phyloP scores from a whole-genome alignment of 2,797 vertebrate genomes.

The Gadopsis bispinosus region DNA sequence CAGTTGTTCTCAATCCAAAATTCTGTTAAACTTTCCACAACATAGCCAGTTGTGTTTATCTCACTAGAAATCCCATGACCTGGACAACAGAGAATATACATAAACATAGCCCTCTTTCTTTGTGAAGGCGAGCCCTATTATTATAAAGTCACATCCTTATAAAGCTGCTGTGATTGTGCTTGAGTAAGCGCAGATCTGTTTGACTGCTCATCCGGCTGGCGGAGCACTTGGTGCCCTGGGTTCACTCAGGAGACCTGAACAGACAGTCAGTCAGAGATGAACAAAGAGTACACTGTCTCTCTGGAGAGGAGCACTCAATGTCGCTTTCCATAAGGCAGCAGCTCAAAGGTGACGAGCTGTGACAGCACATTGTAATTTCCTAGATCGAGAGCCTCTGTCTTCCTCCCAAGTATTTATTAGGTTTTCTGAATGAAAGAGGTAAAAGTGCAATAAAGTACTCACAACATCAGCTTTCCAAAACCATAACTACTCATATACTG shows the following conservation, averaged over 20 bases:
- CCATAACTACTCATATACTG: background rate
- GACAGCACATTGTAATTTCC: slow-evolving; percentile 22
- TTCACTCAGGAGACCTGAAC: slow-evolving; percentile 51
- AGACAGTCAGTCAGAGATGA: slow-evolving; percentile 39
- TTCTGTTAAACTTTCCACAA: background rate
- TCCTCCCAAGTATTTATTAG: background rate
- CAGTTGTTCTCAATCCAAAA: slow-evolving; percentile 15
- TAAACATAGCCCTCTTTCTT: slow-evolving; percentile 1
- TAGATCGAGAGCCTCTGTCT: background rate
- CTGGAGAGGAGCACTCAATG: slow-evolving; percentile 45
- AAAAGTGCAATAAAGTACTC: background rate
- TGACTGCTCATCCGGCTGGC: slow-evolving; percentile 49
- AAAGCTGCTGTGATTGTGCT: slow-evolving; percentile 42
- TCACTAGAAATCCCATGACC: slow-evolving; percentile 4
- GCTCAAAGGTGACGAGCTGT: slow-evolving; percentile 36
- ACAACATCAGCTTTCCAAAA: background rate
- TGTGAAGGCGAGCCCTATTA: background rate
- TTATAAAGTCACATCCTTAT: slow-evolving; percentile 28
- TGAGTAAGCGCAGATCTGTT: slow-evolving; percentile 51
- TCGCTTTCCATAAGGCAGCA: slow-evolving; percentile 43
- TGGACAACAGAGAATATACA: slow-evolving; percentile 6
- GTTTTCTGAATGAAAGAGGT: background rate
- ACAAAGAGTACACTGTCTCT: slow-evolving; percentile 35
- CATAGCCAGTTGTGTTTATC: background rate
- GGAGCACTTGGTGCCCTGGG: slow-evolving; percentile 34